A percentile compares a stretch with the other conserved stretches of the same genome.
These are phyloP conservation scores for Chelonia mydas DNA, from an alignment of 2,797 vertebrate genomes.

Conservation along the genomic window DNA sequence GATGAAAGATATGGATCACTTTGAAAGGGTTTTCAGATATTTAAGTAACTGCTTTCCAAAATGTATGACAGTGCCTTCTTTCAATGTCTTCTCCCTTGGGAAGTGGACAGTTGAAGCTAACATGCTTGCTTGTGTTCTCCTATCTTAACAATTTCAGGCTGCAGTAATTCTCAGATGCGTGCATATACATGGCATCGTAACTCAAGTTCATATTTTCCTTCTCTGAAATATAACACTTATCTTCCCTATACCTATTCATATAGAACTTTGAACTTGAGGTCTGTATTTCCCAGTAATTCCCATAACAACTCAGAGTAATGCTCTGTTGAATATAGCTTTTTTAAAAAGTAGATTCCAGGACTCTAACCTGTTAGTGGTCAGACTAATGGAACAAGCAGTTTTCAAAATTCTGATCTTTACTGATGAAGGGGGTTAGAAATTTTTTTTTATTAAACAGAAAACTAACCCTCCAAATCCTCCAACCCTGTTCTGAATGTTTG, in stretches of 20 bases:
- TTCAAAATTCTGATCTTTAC: neutral
- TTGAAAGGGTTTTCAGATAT: neutral
- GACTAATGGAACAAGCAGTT: neutral
- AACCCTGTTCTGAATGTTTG: neutral
- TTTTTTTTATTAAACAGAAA: neutral
- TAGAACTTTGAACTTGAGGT: neutral
- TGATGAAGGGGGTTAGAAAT: neutral
- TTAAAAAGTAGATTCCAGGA: neutral
- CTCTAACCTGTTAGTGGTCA: neutral
- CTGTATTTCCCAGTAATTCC: neutral
- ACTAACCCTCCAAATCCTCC: neutral
- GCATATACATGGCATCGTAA: neutral
- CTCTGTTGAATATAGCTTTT: neutral
- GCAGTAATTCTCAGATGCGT: neutral
- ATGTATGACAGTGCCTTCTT: neutral
- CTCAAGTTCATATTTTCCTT: neutral
- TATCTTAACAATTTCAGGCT: neutral
- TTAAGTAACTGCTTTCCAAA: neutral
- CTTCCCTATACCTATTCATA: neutral
- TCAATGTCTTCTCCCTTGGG: neutral
- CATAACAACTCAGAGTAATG: neutral
- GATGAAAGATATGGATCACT: neutral
- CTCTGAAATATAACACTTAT: neutral
- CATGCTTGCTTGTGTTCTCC: neutral
- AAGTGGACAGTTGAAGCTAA: neutral